Evolutionary conservation across 2,888 invertebrate species (phyloP), one percentile per base, ranked within the genome.

Genomic region (Cordylochernes scorpioides): DNA sequence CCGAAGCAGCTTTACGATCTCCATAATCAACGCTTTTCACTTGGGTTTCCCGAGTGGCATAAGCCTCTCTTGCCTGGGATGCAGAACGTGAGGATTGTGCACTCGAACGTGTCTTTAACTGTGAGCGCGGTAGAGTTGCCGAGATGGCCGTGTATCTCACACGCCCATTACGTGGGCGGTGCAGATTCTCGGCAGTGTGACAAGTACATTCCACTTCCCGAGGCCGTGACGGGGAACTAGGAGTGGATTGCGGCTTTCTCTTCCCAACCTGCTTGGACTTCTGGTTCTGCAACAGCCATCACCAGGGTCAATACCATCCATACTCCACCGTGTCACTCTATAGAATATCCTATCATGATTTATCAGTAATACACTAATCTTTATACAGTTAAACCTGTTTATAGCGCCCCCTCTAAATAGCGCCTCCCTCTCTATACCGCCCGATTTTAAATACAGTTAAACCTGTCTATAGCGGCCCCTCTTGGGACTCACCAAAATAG

Each of bases 241-340:
- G 82, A 25, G 82, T 88, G 49, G 84, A 86, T 44, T 77, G 61
- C 28, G 78, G 78, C 62, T 78, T 80, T 59, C 80, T 67, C 56
- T 77, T 75, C 46, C 71, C 66, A n/a, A n/a, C n/a, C n/a, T n/a
- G n/a, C 30, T 49, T 45, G 36, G n/a, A n/a, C n/a, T n/a, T n/a
- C n/a, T n/a, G n/a, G n/a, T n/a, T n/a, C n/a, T n/a, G n/a, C n/a
- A n/a, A n/a, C n/a, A n/a, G n/a, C n/a, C n/a, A n/a, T n/a, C n/a
- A n/a, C n/a, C n/a, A n/a, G n/a, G n/a, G n/a, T n/a, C n/a, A n/a
- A n/a, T n/a, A n/a, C n/a, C n/a, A n/a, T n/a, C n/a, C n/a, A n/a
- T n/a, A n/a, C n/a, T n/a, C n/a, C n/a, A n/a, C n/a, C n/a, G n/a
- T n/a, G n/a, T n/a, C n/a, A n/a, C n/a, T n/a, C n/a, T n/a, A n/a